These are phyloP conservation scores for Hafferia zeledoni DNA, from an alignment of 2,797 vertebrate genomes.

Conservation along the genomic window DNA sequence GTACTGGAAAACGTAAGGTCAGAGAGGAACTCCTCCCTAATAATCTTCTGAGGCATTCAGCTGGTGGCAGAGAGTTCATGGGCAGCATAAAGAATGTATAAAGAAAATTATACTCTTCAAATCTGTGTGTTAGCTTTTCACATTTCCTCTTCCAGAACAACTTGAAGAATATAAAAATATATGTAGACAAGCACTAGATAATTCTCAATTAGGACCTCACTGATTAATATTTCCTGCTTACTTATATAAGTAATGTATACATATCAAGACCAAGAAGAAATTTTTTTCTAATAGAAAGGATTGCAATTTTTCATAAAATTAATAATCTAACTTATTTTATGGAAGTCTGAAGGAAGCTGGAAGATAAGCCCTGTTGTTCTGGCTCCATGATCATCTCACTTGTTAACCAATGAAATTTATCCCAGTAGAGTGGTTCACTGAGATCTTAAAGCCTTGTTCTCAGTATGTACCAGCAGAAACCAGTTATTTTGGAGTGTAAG, in stretches of 20 bases:
- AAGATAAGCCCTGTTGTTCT: not conserved
- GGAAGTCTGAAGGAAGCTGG: not conserved
- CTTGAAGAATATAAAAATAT: not conserved
- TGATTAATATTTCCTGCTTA: not conserved
- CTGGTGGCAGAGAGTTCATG: not conserved
- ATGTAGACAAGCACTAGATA: not conserved
- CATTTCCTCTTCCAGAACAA: not conserved
- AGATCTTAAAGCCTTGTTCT: not conserved
- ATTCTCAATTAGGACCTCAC: not conserved
- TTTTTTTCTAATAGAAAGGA: not conserved
- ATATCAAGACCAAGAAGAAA: not conserved
- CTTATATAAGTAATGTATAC: not conserved
- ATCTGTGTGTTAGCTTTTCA: not conserved
- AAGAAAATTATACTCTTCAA: not conserved
- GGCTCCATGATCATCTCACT: rapidly evolving
- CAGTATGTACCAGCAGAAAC: not conserved
- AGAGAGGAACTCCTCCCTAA: not conserved
- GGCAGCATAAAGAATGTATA: not conserved
- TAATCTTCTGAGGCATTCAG: not conserved
- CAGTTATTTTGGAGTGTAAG: not conserved
- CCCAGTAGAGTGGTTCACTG: not conserved
- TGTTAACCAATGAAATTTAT: not conserved
- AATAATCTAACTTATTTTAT: not conserved
- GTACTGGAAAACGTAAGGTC: not conserved
- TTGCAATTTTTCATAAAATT: not conserved